A percentile compares a stretch with the other conserved stretches of the same genome.
Evolutionary conservation across 2,797 vertebrate genomes (phyloP).

Genomic region (Gobio occitaniae): DNA sequence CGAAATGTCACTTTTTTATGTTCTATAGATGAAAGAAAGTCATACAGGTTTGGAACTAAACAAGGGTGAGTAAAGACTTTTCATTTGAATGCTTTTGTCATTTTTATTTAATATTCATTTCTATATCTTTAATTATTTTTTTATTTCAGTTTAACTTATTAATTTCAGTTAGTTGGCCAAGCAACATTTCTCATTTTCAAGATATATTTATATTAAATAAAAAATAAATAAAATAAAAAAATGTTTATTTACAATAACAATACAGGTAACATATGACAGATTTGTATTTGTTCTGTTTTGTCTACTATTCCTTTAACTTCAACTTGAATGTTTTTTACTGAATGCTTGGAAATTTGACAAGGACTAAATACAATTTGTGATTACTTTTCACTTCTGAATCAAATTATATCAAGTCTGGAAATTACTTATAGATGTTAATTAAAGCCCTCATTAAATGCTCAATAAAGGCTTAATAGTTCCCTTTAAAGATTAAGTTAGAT

Average conservation of each 20-base stretch:
- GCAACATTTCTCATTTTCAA: neutral
- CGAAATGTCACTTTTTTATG: neutral
- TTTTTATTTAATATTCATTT: neutral
- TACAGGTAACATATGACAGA: neutral
- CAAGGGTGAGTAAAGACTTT: neutral
- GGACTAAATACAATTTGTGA: slow-evolving; percentile 18
- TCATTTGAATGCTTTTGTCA: neutral
- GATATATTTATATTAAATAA: too few species aligned
- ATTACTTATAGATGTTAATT: slow-evolving; percentile 51
- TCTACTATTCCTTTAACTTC: neutral
- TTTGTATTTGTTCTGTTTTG: neutral
- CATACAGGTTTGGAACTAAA: neutral
- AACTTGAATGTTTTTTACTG: neutral
- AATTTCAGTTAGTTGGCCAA: neutral
- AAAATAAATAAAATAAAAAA: too few species aligned
- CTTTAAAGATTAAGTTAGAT: slow-evolving; percentile 38
- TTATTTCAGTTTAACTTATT: neutral
- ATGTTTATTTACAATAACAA: neutral
- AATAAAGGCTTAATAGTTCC: slow-evolving; percentile 39
- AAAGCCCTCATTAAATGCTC: slow-evolving; percentile 47
- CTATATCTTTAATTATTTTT: neutral
- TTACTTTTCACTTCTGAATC: slow-evolving; percentile 30
- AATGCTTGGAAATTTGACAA: slow-evolving; percentile 13
- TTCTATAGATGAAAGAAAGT: neutral
- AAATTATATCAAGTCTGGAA: slow-evolving; percentile 37